phyloP scores from a whole-genome alignment of 1,140 invertebrate species.

The Chionoecetes opilio region DNA sequence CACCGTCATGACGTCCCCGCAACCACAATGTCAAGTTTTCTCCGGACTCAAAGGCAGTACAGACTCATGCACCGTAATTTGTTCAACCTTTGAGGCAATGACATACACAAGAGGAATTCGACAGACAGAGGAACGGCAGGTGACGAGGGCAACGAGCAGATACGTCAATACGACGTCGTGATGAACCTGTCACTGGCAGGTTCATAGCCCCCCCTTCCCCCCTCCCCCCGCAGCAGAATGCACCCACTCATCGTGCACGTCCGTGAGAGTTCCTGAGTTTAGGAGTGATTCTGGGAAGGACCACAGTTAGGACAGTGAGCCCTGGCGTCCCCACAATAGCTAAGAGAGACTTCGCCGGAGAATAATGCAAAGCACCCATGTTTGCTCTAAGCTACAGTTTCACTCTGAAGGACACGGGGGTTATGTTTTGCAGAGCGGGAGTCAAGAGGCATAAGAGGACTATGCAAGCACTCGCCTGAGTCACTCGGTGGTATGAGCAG shows the following conservation, averaged over 20 bases:
- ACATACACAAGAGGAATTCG: not conserved
- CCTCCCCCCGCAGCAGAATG: constrained; percentile 27
- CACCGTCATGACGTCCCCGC: constrained; percentile 50
- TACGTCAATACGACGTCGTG: constrained; percentile 59
- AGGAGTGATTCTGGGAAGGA: constrained; percentile 58
- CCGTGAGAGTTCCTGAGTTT: constrained; percentile 38
- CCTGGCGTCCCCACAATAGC: constrained; percentile 28
- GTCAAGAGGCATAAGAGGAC: constrained; percentile 60
- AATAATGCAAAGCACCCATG: constrained; percentile 68
- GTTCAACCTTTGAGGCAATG: constrained; percentile 62
- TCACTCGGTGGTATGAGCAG: constrained; percentile 34
- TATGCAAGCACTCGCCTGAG: constrained; percentile 13
- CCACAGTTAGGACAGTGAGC: not conserved
- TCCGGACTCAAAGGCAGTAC: constrained; percentile 59
- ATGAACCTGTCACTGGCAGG: constrained; percentile 65
- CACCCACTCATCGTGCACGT: constrained; percentile 45
- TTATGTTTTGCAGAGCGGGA: constrained; percentile 49
- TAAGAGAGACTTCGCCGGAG: not conserved
- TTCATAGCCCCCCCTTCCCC: not conserved
- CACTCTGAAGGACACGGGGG: constrained; percentile 46
- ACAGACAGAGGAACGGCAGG: not conserved
- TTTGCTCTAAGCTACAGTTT: constrained; percentile 63
- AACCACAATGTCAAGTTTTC: constrained; percentile 58
- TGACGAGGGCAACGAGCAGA: constrained; percentile 11
- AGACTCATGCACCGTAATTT: constrained; percentile 71